phyloP scores from a whole-genome alignment of 2,113 vertebrate species.

The Nansenia antarctica region DNA sequence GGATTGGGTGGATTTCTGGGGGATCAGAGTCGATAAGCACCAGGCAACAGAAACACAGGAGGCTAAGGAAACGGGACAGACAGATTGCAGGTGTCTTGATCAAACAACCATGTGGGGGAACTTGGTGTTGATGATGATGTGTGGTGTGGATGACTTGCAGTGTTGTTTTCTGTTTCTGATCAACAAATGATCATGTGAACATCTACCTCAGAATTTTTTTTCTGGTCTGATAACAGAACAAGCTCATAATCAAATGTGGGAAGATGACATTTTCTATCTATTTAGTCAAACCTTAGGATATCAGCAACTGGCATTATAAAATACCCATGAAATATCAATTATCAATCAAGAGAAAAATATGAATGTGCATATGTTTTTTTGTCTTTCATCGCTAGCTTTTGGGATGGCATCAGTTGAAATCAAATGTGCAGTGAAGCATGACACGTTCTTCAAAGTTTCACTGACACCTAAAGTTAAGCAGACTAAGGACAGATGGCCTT shows the following conservation, averaged over 20 bases:
- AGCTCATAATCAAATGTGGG: no score
- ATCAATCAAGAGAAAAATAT: no score
- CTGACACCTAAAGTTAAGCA: neutral
- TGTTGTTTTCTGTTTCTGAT: neutral
- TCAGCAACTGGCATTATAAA: no score
- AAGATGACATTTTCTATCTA: no score
- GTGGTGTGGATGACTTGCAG: neutral
- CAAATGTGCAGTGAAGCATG: neutral
- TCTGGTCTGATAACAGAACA: no score
- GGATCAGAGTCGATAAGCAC: constrained; percentile 28
- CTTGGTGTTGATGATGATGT: neutral
- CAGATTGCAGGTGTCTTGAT: no score
- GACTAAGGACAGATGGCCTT: neutral
- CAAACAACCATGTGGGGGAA: neutral
- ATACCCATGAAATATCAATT: no score
- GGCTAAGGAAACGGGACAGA: neutral
- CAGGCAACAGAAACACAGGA: neutral
- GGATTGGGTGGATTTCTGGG: constrained; percentile 13
- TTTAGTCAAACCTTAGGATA: no score
- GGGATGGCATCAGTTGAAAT: neutral
- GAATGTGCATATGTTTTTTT: no score
- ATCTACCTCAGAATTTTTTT: no score
- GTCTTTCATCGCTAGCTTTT: neutral
- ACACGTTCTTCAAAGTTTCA: no score
- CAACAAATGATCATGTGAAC: neutral